Evolutionary conservation across 2,113 vertebrate genomes (phyloP), one percentile per base, ranked within the genome.

Genomic region (Carlito syrichta): DNA sequence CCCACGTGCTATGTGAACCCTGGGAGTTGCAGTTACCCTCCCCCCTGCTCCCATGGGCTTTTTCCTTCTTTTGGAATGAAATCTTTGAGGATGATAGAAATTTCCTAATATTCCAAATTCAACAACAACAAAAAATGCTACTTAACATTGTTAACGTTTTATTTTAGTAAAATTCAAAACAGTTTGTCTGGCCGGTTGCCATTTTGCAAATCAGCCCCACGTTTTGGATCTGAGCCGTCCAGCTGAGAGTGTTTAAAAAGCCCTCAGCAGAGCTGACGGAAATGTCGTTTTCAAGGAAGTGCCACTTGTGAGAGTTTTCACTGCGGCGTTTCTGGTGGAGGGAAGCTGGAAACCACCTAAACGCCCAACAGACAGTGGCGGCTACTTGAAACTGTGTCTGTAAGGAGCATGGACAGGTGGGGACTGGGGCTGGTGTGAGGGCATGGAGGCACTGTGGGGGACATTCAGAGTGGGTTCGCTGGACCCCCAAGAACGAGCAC

Each of bases 91-190:
- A 63, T 2, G 43, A 58, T 60, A 88, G 82, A 81, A 50, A 94
- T 92, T 97, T 95, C 96, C 92, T 97, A 85, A 94, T 92, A 82
- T 77, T 89, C 77, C 82, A n/a, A 16, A 94, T 94, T 94, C 60
- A 91, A 95, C 81, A 76, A n/a, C n/a, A n/a, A n/a, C n/a, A n/a
- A n/a, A 68, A 94, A 97, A 96, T 66, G 96, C 94, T 96, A 92
- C 96, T 96, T 96, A 94, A 96, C 54, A 23, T 95, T 52, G 94
- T 96, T 85, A 17, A 45, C 48, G 71, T 96, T 95, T 96, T 94
- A 96, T 96, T 92, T 92, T 30, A 77, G 50, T 71, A 50, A 96
- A 97, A 98, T 83, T 90, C 71, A 63, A 97, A 97, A 90, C 87
- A 95, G 96, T 93, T 60, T 79, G 69, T 77, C 68, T 97, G 97